A percentile compares a stretch with the other conserved stretches of the same genome.
phyloP scores from a whole-genome alignment of 2,113 vertebrate species.

The Sclerurus mexicanus region DNA sequence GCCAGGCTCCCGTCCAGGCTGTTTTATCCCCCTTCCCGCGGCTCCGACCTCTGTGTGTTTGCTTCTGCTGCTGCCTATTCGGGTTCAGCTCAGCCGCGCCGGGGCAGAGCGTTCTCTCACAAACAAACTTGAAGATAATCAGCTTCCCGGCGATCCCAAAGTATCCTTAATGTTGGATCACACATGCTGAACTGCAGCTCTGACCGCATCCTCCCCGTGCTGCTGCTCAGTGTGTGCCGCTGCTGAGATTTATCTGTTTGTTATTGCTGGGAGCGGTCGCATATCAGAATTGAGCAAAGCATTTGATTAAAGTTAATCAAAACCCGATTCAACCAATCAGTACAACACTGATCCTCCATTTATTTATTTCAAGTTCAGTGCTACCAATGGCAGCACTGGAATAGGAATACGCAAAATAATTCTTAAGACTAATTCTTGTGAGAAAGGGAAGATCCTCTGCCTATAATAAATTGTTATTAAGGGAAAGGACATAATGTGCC shows the following conservation, averaged over 20 bases:
- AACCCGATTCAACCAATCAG: constrained; percentile 6
- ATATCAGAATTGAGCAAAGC: neutral
- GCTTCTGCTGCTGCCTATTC: neutral
- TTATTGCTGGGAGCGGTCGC: neutral
- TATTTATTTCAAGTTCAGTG: neutral
- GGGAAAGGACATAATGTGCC: neutral
- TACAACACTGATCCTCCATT: neutral
- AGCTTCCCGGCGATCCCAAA: neutral
- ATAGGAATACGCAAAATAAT: neutral
- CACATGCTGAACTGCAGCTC: neutral
- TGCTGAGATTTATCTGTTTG: neutral
- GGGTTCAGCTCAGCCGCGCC: fast-evolving
- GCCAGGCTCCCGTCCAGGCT: neutral
- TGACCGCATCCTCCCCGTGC: neutral
- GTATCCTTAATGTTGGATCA: neutral
- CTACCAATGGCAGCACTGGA: neutral
- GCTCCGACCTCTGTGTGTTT: neutral
- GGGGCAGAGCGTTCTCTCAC: neutral
- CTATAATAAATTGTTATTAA: neutral
- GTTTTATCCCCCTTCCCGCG: fast-evolving
- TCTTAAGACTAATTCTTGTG: neutral
- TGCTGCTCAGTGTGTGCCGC: neutral
- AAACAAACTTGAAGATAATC: neutral
- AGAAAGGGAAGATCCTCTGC: neutral
- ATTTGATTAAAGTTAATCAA: constrained; percentile 14